Base-by-base conservation (phyloP, 2,888 invertebrate genomes). In the Ephialtes manifestator region DNA sequence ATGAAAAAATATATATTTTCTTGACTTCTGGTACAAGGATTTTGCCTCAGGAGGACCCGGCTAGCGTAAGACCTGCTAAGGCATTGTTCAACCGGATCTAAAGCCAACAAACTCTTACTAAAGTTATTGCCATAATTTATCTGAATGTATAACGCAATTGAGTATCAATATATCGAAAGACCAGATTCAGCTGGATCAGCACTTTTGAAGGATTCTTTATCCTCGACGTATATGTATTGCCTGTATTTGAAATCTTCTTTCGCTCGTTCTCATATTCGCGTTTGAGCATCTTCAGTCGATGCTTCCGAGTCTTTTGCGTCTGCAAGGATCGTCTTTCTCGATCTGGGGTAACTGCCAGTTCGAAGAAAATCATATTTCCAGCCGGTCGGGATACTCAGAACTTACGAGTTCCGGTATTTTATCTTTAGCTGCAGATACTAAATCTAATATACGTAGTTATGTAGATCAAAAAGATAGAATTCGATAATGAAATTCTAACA, bases 331-430 rank as follows among this genome's bases (percentile, higher is more conserved):
- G 51, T 77, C n/a, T 68, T 63, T 4, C 67, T 77, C 80, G 80
- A 84, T 72, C 77, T 71, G 83, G 79, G 75, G 39, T 78, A 77
- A 77, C 51, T 48, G 72, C 24, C 24, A 46, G 72, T 81, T 20
- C 74, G 76, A 48, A 78, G 81, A 70, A 81, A 84, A 84, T 84
- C 81, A 75, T 77, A 81, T 84, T 84, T 81, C 81, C 48, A 81
- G 58, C 70, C 70, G 15, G 71, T 39, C 77, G 63, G 77, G 70
- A 31, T 70, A 78, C 70, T 81, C 78, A 51, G 76, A 63, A 58
- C 75, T 78, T 48, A 55, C 58, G 75, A 84, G 75, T 81, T 78
- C 48, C 77, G 67, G n/a, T 68, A 72, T 65, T 65, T 81, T 65
- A 68, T 24, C 39, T 28, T 78, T 55, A 28, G 18, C 24, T 68